phyloP scores from a whole-genome alignment of 1,140 invertebrate species.

The Babylonia areolata region DNA sequence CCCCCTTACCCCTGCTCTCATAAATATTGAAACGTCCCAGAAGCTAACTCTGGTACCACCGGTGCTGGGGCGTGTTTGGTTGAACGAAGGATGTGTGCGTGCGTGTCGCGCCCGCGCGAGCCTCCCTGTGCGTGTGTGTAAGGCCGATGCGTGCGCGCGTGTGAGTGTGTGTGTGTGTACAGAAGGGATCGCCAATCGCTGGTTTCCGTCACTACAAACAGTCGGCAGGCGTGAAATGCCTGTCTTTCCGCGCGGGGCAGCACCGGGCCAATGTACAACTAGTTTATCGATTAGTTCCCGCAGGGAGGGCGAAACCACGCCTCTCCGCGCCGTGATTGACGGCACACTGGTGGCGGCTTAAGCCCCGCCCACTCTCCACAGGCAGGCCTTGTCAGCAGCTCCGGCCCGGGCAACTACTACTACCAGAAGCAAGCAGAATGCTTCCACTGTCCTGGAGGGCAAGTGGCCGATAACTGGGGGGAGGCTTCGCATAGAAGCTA shows the following conservation, averaged over 20 bases:
- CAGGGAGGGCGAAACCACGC: constrained; percentile 26
- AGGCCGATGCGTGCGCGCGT: neutral
- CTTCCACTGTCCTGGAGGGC: too few species aligned
- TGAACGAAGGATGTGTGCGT: neutral
- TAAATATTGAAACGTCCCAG: constrained; percentile 36
- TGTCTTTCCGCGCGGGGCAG: constrained; percentile 40
- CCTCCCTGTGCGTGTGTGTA: constrained; percentile 22
- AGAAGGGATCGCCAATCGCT: constrained; percentile 40
- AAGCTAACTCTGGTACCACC: neutral
- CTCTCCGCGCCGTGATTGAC: constrained; percentile 26
- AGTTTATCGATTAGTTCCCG: constrained; percentile 43
- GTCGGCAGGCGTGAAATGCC: constrained; percentile 39
- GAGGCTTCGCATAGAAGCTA: neutral
- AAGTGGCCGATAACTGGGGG: neutral
- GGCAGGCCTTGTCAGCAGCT: neutral
- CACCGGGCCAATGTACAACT: constrained; percentile 39
- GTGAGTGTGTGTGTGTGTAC: constrained; percentile 31
- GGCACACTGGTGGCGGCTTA: neutral
- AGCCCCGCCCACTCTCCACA: constrained; percentile 7
- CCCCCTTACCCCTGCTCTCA: constrained; percentile 31
- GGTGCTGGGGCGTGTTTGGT: neutral
- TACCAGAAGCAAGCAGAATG: neutral
- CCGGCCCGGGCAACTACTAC: neutral
- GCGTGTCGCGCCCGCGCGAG: neutral
- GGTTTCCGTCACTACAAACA: constrained; percentile 42